A percentile compares a stretch with the other conserved stretches of the same genome.
phyloP scores from a whole-genome alignment of 2,113 vertebrate genomes.

The Laticauda laticaudata region DNA sequence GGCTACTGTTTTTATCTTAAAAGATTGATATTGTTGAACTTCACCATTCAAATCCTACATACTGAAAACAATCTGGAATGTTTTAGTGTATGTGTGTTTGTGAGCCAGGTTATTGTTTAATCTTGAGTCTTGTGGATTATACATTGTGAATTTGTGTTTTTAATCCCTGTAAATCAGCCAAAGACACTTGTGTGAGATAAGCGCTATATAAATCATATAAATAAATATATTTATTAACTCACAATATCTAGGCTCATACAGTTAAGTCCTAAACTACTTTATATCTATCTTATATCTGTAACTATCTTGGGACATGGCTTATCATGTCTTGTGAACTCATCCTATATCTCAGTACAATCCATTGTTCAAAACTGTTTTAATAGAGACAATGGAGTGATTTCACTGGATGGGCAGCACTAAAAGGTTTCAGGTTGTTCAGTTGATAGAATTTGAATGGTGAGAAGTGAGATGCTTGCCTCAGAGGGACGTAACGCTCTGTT shows the following conservation, averaged over 20 bases:
- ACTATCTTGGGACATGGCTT: neutral
- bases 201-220: neutral
- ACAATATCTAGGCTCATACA: neutral
- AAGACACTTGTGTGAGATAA: neutral
- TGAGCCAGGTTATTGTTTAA: no score
- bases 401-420: neutral
- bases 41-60: no score
- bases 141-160: no score
- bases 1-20: no score
- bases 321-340: neutral
- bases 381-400: neutral
- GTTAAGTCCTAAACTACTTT: neutral
- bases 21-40: no score
- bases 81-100: no score
- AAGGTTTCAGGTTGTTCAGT: neutral
- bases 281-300: no score
- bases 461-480: neutral
- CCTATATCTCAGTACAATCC: neutral
- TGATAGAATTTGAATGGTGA: neutral
- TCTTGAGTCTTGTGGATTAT: no score
- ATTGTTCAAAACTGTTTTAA: neutral
- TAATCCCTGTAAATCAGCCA: neutral
- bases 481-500: neutral
- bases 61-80: no score
- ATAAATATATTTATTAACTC: neutral